Base-by-base conservation (phyloP, 1,140 invertebrate species). In the Meloidogyne hapla region DNA sequence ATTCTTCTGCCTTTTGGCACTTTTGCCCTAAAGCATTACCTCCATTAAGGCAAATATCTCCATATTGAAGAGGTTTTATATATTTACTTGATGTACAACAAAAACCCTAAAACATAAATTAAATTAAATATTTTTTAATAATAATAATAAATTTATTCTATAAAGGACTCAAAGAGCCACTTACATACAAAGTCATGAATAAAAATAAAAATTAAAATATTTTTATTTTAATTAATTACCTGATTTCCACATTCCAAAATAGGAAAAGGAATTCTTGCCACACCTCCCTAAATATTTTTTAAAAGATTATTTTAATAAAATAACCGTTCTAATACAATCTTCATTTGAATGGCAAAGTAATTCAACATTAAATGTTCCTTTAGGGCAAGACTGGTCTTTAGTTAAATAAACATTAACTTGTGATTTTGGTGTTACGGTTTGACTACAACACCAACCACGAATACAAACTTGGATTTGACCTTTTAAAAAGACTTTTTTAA, bases 371-470 rank as follows among this genome's bases (percentile, higher is more conserved):
- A 38, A 67, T 18, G 28, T 67, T 5, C 21, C 65, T n/a, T 33
- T 42, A 21, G 65, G 65, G 9, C 65, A 67, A 1, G 4, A n/a
- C 18, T 67, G 28, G 1, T 67, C 65, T 42, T 67, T 42, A 33
- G 40, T n/a, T 38, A 42, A 8, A n/a, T 8, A 42, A 38, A 42
- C 40, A 67, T 67, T 67, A 33, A 42, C 65, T 42, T 42, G 65
- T 67, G 28, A 5, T 67, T 67, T 67, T 18, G 28, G 65, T 18
- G 40, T 67, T 33, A 33, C 18, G 18, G 28, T 42, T 25, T 42
- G 28, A 42, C 28, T 67, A 42, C 65, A 67, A 42, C 65, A 67
- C 40, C 65, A 42, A 18, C 65, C 65, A 67, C 65, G 65, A 67
- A 67, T 67, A 25, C 65, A 67, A 25, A 67, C 65, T 42, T 67